phyloP scores from a whole-genome alignment of 2,888 invertebrate genomes.

The Hydropsyche betteni region DNA sequence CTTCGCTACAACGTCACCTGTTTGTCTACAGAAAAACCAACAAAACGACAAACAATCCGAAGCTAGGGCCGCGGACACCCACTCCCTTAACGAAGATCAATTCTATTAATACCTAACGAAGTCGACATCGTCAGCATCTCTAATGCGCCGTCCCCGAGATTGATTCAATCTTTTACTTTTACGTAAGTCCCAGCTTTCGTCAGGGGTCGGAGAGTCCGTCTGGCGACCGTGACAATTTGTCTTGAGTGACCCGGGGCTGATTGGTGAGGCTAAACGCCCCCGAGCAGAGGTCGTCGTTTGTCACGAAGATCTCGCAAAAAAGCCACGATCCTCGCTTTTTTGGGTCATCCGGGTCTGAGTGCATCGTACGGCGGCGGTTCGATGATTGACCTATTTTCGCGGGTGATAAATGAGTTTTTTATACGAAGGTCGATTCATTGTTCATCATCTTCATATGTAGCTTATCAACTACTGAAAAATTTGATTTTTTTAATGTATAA shows the following conservation, averaged over 20 bases:
- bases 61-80: neutral
- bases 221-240: constrained; percentile 45
- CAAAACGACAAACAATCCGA: constrained; percentile 42
- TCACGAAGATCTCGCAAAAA: constrained; percentile 40
- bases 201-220: neutral
- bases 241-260: constrained; percentile 50
- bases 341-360: constrained; percentile 26
- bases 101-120: constrained; percentile 50
- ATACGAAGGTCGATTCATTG: no score
- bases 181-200: no score
- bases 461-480: no score
- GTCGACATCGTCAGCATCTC: constrained; percentile 48
- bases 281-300: constrained; percentile 47
- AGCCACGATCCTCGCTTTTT: constrained; percentile 23
- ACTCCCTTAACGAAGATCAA: constrained; percentile 47
- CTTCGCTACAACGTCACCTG: constrained; percentile 16
- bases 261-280: constrained; percentile 50
- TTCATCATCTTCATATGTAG: no score
- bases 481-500: no score
- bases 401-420: no score
- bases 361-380: neutral
- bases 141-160: constrained; percentile 47
- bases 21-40: constrained; percentile 41
- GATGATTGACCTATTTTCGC: neutral
- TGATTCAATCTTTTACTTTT: constrained; percentile 48